A percentile compares a stretch with the other conserved stretches of the same genome.
These are phyloP conservation scores for Temnothorax ravouxi DNA, from an alignment of 2,888 invertebrate genomes.

Conservation along the genomic window DNA sequence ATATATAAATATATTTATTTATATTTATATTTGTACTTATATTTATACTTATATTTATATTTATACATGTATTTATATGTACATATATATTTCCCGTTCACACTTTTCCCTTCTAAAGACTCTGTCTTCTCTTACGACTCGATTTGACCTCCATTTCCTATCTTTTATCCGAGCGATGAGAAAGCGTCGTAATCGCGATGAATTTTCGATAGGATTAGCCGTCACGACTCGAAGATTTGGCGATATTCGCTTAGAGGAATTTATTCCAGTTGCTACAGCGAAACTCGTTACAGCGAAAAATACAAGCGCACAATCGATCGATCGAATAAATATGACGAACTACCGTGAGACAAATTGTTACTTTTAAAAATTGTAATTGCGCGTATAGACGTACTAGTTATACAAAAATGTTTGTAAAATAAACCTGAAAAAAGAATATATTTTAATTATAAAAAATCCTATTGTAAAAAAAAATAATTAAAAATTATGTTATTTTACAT, in stretches of 20 bases:
- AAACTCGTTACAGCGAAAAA: neutral
- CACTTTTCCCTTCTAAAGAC: slow-evolving; percentile 62
- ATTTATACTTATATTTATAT: too few relatives aligned
- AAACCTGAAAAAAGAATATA: neutral
- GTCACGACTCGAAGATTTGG: slow-evolving; percentile 1
- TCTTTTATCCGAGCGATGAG: slow-evolving; percentile 58
- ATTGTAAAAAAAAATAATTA: neutral
- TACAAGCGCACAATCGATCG: slow-evolving; percentile 17
- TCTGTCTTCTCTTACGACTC: slow-evolving; percentile 55
- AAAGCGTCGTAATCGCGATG: slow-evolving; percentile 36
- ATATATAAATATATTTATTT: too few relatives aligned
- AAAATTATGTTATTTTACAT: neutral
- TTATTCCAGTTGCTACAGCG: neutral
- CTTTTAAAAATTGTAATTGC: neutral
- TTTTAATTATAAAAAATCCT: neutral
- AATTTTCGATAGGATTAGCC: slow-evolving; percentile 26
- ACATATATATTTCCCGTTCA: neutral
- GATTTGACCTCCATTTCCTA: slow-evolving; percentile 70
- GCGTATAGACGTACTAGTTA: neutral
- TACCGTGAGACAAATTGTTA: neutral
- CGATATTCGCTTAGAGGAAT: neutral
- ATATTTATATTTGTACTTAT: neutral
- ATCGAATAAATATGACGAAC: slow-evolving; percentile 9
- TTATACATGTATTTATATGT: neutral
- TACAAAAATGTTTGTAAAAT: neutral